A percentile compares a stretch with the other conserved stretches of the same genome.
Evolutionary conservation across 2,113 vertebrate species (phyloP).

Genomic region (Desmodus rotundus): DNA sequence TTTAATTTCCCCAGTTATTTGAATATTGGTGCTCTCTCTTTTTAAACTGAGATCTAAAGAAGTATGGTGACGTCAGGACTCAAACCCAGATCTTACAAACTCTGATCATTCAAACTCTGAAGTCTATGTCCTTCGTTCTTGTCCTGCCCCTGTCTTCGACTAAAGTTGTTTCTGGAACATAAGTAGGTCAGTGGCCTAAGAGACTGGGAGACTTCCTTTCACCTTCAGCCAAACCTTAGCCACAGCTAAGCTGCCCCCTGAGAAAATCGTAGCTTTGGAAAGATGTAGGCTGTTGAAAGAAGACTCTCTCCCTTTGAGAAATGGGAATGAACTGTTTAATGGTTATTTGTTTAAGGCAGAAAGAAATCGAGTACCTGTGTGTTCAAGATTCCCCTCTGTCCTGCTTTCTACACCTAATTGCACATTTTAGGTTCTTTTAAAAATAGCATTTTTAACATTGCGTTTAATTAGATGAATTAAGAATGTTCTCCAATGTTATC

Average conservation of each 20-base stretch:
- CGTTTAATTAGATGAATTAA: conserved; percentile 75
- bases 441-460: conserved; percentile 65
- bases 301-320: conserved; percentile 1
- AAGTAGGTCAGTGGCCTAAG: background rate
- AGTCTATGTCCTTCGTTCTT: background rate
- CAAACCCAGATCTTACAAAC: background rate
- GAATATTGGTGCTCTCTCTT: background rate
- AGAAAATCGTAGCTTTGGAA: background rate
- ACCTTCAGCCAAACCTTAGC: background rate
- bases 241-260: background rate
- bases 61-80: background rate
- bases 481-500: conserved; percentile 45
- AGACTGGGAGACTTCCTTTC: background rate
- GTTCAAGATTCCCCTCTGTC: conserved; percentile 37
- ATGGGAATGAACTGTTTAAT: background rate
- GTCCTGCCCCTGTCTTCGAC: background rate
- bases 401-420: conserved; percentile 41
- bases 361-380: background rate
- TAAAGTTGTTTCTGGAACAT: background rate
- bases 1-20: background rate
- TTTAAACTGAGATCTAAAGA: background rate
- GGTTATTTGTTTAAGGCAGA: conserved; percentile 28
- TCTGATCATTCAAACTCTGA: background rate
- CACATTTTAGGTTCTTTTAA: conserved; percentile 62
- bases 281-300: background rate